Percentiles rank a stretch among this genome's conserved stretches.
Conservation (phyloP, 2,797 vertebrate species). For the Oreonectes daqikongensis region DNA sequence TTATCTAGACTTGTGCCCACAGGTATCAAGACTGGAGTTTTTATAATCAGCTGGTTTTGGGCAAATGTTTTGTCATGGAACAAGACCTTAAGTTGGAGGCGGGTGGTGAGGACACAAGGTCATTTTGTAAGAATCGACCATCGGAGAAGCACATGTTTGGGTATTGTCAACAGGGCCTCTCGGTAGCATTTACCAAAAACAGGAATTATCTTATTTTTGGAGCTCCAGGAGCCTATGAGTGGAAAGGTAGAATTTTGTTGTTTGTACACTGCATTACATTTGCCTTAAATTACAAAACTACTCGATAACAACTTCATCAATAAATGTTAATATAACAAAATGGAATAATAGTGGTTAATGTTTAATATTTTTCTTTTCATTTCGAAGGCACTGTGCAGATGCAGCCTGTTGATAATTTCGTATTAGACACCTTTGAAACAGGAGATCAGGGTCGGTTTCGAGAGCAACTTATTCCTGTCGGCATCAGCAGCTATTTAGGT, state of each 20-base stretch:
- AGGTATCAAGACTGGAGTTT: constrained; percentile 66
- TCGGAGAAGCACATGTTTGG: constrained; percentile 84
- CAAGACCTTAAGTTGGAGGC: constrained; percentile 62
- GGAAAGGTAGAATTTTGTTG: no score
- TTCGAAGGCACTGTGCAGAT: constrained; percentile 84
- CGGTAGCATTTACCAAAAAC: constrained; percentile 88
- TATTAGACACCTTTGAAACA: constrained; percentile 84
- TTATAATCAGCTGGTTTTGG: constrained; percentile 59
- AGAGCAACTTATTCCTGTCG: constrained; percentile 82
- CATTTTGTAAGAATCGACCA: constrained; percentile 75
- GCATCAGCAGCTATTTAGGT: constrained; percentile 91
- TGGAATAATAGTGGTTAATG: background rate
- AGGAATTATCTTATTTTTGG: constrained; percentile 85
- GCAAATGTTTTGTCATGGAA: constrained; percentile 71
- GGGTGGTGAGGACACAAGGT: constrained; percentile 65
- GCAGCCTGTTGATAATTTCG: constrained; percentile 81
- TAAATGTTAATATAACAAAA: background rate
- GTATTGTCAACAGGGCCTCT: constrained; percentile 91
- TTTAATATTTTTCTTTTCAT: no score
- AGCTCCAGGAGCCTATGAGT: constrained; percentile 89
- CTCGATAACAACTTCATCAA: background rate
- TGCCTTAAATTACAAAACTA: no score
- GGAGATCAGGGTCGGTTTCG: constrained; percentile 79
- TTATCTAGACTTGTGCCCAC: constrained; percentile 68
- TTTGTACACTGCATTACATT: no score